These are phyloP conservation scores for Nudaria mundana DNA, from an alignment of 2,888 invertebrate species.

Conservation along the genomic window DNA sequence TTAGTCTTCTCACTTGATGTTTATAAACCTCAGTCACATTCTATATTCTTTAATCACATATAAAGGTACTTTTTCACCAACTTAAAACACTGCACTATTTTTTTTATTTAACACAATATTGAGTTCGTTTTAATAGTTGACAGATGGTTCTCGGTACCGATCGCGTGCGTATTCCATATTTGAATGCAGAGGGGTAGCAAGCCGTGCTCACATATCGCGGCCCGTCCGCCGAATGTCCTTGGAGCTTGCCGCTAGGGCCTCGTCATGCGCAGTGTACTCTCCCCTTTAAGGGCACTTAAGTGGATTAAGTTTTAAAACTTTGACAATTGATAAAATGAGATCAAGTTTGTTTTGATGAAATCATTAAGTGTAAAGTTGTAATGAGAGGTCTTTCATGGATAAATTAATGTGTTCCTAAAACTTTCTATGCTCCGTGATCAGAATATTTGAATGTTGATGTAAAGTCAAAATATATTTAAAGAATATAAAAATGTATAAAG, in stretches of 20 bases:
- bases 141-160: conserved; percentile 50
- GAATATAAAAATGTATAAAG: no score
- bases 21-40: conserved; percentile 47
- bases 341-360: conserved; percentile 67
- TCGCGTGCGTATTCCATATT: conserved; percentile 57
- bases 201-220: conserved; percentile 47
- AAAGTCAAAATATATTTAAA: no score
- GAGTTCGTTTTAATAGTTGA: conserved; percentile 33
- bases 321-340: conserved; percentile 77
- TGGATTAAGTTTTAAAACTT: conserved; percentile 80
- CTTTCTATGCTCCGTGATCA: conserved; percentile 9
- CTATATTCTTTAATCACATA: conserved; percentile 20
- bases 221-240: conserved; percentile 67
- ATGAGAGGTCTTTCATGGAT: conserved; percentile 41
- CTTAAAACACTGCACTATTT: conserved; percentile 29
- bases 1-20: conserved; percentile 16
- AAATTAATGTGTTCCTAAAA: conserved; percentile 23
- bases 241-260: conserved; percentile 69
- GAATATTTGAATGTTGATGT: conserved; percentile 20
- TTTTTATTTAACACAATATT: conserved; percentile 15
- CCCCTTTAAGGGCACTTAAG: conserved; percentile 72
- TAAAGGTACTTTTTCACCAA: conserved; percentile 16
- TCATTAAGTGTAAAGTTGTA: conserved; percentile 68
- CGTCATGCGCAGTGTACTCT: conserved; percentile 71
- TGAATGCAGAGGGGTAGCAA: conserved; percentile 35